Conservation (phyloP, 2,113 vertebrate genomes). For the Xiphias gladius region DNA sequence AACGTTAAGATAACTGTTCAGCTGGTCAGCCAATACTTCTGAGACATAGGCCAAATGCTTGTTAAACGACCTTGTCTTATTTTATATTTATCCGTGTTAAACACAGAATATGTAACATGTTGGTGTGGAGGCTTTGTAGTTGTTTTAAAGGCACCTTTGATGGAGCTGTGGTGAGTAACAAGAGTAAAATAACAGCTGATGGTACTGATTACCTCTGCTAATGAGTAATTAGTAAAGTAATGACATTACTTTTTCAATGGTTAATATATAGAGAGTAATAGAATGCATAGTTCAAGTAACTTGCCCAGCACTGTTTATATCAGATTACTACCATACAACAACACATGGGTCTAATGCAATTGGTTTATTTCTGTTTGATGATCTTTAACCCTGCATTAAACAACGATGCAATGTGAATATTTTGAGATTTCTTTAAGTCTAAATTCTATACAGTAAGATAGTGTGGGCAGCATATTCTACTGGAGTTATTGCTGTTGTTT, state of each 20-base stretch:
- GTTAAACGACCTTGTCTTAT: not conserved
- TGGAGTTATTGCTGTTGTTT: conserved; percentile 69
- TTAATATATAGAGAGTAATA: not conserved
- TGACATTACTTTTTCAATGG: not conserved
- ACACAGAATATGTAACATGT: not conserved
- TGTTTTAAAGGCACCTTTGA: not conserved
- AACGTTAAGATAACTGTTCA: too few relatives aligned
- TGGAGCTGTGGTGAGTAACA: not conserved
- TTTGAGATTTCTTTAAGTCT: conserved; percentile 1
- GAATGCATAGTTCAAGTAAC: not conserved
- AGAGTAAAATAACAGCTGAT: not conserved
- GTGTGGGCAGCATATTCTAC: conserved; percentile 34
- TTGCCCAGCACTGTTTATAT: not conserved
- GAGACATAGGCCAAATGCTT: not conserved
- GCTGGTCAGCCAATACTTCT: not conserved
- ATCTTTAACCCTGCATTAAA: conserved; percentile 11
- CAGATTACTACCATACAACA: not conserved
- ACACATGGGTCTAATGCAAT: not conserved
- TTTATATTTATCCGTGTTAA: not conserved
- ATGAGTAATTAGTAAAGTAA: not conserved
- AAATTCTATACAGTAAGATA: conserved; percentile 19
- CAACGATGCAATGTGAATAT: not conserved
- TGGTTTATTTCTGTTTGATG: not conserved
- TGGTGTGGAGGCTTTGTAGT: not conserved
- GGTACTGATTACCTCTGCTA: not conserved